Base-by-base conservation (phyloP, 2,888 invertebrate genomes). In the Protonemura montana region DNA sequence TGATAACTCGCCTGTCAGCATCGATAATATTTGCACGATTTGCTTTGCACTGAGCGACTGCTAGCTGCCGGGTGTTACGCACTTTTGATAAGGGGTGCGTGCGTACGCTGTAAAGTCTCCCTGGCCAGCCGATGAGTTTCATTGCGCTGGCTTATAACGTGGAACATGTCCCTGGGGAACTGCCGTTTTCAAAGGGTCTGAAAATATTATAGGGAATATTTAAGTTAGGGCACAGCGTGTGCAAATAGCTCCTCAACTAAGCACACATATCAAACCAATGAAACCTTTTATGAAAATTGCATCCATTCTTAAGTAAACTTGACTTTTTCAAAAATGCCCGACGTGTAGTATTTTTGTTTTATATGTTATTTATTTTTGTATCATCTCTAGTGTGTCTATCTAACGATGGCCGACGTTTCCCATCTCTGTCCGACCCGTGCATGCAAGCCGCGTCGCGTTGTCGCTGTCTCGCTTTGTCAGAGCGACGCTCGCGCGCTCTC, bases 271-370 rank as follows among this genome's bases (percentile, higher is more conserved):
- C 41, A 59, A 59, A 35, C 59, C 84, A 26, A 84, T 84, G 85
- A 86, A 88, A 88, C 88, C 88, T 88, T 88, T 88, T 87, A 88
- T 88, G 87, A 85, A 88, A 88, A 88, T 88, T 88, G 88, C 88
- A 88, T 88, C 87, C 87, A 88, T 88, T 88, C 87, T 87, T 88
- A 84, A 87, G 87, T 85, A 87, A 88, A 88, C 87, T 87, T 86
- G 27, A 59, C 30, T 84, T 84, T 84, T 84, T 29, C 84, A 59
- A 84, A 84, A 84, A 84, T 84, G 76, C 84, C 59, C 84, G 81
- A 84, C 76, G 59, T 84, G 76, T 26, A 35, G 82, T 82, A 82
- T 82, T 82, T 82, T 82, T 84, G 76, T 76, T 84, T 27, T 26
- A 76, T 29, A 76, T 29, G 59, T 59, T 59, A 28, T 84, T 76